These are phyloP conservation scores for Machimus atricapillus DNA, from an alignment of 2,888 invertebrate genomes.

Conservation along the genomic window DNA sequence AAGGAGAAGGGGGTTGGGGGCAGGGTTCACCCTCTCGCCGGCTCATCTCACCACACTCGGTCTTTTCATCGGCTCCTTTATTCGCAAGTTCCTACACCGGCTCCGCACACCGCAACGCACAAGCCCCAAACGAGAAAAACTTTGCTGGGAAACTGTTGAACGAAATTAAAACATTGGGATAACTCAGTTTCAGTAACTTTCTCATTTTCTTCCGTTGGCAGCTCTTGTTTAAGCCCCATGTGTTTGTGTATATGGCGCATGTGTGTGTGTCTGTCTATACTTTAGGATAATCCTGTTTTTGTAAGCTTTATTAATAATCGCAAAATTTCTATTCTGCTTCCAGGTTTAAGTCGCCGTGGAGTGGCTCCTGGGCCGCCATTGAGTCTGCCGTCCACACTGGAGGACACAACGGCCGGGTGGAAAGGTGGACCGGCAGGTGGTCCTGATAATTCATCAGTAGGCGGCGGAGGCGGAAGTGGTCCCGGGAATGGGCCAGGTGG, in stretches of 20 bases:
- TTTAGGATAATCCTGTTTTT: not conserved
- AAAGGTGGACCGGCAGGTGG: slow-evolving; percentile 78
- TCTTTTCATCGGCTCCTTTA: slow-evolving; percentile 10
- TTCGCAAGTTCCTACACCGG: not conserved
- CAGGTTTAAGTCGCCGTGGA: slow-evolving; percentile 85
- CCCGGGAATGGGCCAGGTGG: slow-evolving; percentile 70
- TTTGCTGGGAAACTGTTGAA: slow-evolving; percentile 31
- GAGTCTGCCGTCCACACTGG: slow-evolving; percentile 76
- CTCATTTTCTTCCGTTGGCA: slow-evolving; percentile 1
- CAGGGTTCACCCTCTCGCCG: not conserved
- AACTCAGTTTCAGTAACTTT: slow-evolving; percentile 36
- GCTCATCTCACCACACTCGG: not conserved
- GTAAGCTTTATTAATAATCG: slow-evolving; percentile 4
- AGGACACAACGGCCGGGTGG: slow-evolving; percentile 79
- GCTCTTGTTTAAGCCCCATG: not conserved
- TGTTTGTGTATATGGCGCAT: not conserved
- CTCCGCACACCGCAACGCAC: slow-evolving; percentile 10
- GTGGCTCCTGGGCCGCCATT: slow-evolving; percentile 65
- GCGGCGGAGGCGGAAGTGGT: slow-evolving; percentile 74
- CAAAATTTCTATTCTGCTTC: slow-evolving; percentile 33
- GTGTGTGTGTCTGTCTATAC: not conserved
- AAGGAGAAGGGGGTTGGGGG: not conserved
- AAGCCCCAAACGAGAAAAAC: slow-evolving; percentile 29
- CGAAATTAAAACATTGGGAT: slow-evolving; percentile 41
- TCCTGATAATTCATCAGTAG: slow-evolving; percentile 66